phyloP scores from a whole-genome alignment of 2,888 invertebrate species.

The Callyntrura sp. region DNA sequence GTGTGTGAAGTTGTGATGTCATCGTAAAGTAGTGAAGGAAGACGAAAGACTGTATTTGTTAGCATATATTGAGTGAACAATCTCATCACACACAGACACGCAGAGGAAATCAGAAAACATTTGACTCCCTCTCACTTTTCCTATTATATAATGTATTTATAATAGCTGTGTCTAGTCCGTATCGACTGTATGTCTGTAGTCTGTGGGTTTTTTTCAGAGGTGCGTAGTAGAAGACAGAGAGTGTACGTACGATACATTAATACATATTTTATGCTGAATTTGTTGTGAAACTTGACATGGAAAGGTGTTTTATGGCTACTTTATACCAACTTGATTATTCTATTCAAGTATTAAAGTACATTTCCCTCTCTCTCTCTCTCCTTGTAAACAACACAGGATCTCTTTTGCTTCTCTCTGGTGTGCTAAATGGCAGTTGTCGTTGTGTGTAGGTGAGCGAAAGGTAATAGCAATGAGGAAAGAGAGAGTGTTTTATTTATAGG shows the following conservation, averaged over 20 bases:
- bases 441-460: slow-evolving; percentile 35
- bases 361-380: background rate
- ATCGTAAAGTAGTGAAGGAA: background rate
- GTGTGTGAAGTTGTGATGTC: slow-evolving; percentile 17
- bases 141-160: slow-evolving; percentile 27
- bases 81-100: background rate
- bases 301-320: slow-evolving; percentile 68
- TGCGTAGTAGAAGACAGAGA: slow-evolving; percentile 26
- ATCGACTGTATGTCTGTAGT: slow-evolving; percentile 8
- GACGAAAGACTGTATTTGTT: slow-evolving; percentile 45
- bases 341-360: slow-evolving; percentile 36
- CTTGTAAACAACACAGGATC: background rate
- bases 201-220: too few species aligned
- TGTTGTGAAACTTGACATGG: slow-evolving; percentile 54
- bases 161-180: background rate
- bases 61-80: slow-evolving; percentile 3
- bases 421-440: background rate
- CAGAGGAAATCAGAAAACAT: slow-evolving; percentile 28
- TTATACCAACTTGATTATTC: slow-evolving; percentile 59
- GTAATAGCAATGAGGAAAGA: slow-evolving; percentile 15
- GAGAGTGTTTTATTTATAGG: background rate
- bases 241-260: background rate
- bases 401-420: too few species aligned
- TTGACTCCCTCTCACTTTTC: slow-evolving; percentile 37
- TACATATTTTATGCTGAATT: slow-evolving; percentile 52